Evolutionary conservation across 2,888 invertebrate genomes (phyloP).

Genomic region (Leptothorax acervorum): DNA sequence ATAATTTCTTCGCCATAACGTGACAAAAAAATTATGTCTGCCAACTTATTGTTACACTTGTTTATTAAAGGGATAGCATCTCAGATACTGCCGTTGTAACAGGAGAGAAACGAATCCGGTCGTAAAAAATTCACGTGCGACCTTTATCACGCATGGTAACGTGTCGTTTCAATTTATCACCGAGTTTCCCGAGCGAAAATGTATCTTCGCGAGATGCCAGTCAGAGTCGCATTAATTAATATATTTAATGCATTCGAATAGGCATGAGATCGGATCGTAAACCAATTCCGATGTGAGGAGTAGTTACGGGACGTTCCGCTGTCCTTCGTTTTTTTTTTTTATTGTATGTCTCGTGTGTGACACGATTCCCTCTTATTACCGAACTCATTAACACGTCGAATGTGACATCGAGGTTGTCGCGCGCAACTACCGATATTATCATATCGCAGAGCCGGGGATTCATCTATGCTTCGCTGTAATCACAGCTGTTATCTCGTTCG

Average conservation of each 20-base stretch:
- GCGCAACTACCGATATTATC: conserved; percentile 66
- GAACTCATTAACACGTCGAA: conserved; percentile 48
- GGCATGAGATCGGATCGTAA: background rate
- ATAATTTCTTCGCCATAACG: background rate
- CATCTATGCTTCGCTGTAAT: conserved; percentile 59
- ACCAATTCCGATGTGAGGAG: conserved; percentile 15
- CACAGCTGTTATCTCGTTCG: conserved; percentile 61
- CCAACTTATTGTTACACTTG: background rate
- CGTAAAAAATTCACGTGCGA: background rate
- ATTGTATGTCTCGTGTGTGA: background rate
- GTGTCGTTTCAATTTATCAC: conserved; percentile 20
- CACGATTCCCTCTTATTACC: background rate
- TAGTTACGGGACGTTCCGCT: conserved; percentile 20
- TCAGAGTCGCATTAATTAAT: conserved; percentile 21
- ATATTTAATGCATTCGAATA: conserved; percentile 24
- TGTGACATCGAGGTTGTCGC: conserved; percentile 36
- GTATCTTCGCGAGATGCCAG: background rate
- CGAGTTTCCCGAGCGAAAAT: conserved; percentile 2
- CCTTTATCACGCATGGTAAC: conserved; percentile 5
- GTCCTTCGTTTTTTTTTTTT: conserved; percentile 9
- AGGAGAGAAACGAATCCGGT: background rate
- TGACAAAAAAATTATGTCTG: conserved; percentile 2
- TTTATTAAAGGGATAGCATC: background rate
- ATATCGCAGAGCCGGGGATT: conserved; percentile 52
- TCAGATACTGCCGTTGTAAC: background rate